Base-by-base conservation (phyloP, 2,113 vertebrate genomes). In the Tachysurus vachellii region DNA sequence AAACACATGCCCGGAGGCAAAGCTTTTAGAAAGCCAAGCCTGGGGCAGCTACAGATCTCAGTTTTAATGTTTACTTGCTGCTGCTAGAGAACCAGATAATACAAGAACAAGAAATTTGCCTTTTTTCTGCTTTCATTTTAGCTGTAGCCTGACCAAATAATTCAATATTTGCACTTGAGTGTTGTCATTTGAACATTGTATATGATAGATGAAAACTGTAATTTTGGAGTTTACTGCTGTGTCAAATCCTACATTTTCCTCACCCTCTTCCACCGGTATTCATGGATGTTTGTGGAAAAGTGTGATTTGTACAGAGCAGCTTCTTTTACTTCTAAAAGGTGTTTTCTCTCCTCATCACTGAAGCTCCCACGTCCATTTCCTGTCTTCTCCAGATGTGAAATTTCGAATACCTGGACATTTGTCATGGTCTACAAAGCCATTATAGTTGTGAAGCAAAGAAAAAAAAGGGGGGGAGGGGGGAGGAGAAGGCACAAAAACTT, bases 341-440 rank as follows among this genome's bases (percentile, higher is more conserved):
- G 93, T 94, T 94, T 94, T 92, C 89, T 93, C 93, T 90, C 89
- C 92, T 93, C 92, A 90, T 94, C 92, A 89, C 93, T 92, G 54
- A 66, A 93, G 80, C 92, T 82, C 90, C 91, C 90, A 92, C 92
- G 94, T 95, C 94, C 93, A 95, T 95, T 96, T 95, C 93, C 95
- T 93, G 92, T 95, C 93, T 94, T 93, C 94, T 93, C 93, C 92
- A 92, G 91, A 95, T 94, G 94, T 93, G 94, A 94, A 93, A 94
- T 94, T 94, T 95, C 93, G 92, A 94, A 95, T 95, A 93, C 92
- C 91, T 92, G 94, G 90, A 93, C 92, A 95, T 95, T 95, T 94
- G 95, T 94, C 94, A 95, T 88, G 93, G 94, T 88, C 94, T 92
- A 92, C 91, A 94, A 92, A 94, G 92, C 93, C 92, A 94, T 94